phyloP scores from a whole-genome alignment of 2,113 vertebrate genomes.

The Alexandromys fortis region DNA sequence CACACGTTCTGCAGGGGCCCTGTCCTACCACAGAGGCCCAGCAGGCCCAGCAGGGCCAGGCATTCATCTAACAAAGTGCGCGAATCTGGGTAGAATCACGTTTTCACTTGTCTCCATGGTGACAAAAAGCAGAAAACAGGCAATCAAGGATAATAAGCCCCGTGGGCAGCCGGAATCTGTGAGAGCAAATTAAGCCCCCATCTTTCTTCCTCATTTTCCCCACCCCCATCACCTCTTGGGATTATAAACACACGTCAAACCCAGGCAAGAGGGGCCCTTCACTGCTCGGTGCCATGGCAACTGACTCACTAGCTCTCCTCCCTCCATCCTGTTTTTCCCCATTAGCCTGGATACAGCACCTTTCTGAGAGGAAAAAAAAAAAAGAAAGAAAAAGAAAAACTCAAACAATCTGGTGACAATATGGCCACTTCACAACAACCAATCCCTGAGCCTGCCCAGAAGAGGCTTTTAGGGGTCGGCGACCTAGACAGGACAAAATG shows the following conservation, averaged over 20 bases:
- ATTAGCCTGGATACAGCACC: conserved; percentile 43
- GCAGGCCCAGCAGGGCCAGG: conserved; percentile 45
- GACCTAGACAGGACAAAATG: neutral
- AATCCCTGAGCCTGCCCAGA: neutral
- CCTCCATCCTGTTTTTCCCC: neutral
- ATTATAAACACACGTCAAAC: conserved; percentile 51
- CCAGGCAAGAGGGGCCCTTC: conserved; percentile 42
- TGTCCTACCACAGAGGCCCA: conserved; percentile 8
- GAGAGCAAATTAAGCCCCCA: conserved; percentile 63
- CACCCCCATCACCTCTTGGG: conserved; percentile 50
- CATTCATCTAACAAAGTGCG: conserved; percentile 58
- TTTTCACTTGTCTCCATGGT: conserved; percentile 69
- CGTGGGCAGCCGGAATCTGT: conserved; percentile 64
- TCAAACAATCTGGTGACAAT: conserved; percentile 37
- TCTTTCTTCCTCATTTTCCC: conserved; percentile 53
- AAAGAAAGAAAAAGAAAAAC: neutral
- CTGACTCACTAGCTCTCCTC: conserved; percentile 40
- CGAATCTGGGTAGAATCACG: conserved; percentile 62
- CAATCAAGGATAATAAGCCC: conserved; percentile 79
- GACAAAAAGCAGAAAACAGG: conserved; percentile 74
- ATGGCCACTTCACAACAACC: neutral
- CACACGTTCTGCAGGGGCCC: neutral
- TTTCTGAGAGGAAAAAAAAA: neutral
- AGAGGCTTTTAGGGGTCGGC: neutral
- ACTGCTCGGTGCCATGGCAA: conserved; percentile 50